A percentile compares a stretch with the other conserved stretches of the same genome.
Evolutionary conservation across 2,797 vertebrate species (phyloP).

Genomic region (Rhincodon typus): DNA sequence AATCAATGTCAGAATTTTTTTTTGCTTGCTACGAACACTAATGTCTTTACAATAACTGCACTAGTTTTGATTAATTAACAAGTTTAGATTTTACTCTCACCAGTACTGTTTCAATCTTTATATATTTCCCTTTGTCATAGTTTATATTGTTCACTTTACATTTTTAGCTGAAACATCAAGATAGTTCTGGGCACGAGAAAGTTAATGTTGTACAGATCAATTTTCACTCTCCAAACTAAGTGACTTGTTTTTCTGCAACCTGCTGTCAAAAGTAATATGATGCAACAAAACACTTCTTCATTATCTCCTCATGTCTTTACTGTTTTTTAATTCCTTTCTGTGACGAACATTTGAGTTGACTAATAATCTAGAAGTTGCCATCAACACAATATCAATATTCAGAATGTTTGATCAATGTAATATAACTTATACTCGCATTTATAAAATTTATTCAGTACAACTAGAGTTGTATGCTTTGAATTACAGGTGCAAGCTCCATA

Average conservation of each 20-base stretch:
- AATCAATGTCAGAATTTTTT: no score
- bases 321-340: background rate
- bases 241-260: background rate
- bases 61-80: background rate
- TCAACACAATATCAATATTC: background rate
- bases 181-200: background rate
- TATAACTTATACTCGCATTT: background rate
- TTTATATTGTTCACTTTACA: background rate
- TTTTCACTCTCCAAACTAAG: background rate
- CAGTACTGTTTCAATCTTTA: background rate
- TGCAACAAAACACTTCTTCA: background rate
- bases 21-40: no score
- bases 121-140: background rate
- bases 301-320: background rate
- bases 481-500: background rate
- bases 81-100: background rate
- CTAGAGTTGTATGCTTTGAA: background rate
- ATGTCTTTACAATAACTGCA: background rate
- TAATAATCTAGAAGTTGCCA: background rate
- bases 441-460: constrained; percentile 16
- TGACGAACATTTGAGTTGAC: background rate
- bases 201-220: background rate
- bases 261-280: background rate
- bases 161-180: background rate
- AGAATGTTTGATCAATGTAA: background rate